A percentile compares a stretch with the other conserved stretches of the same genome.
Conservation (phyloP, 2,797 vertebrate genomes). For the Channa striata region DNA sequence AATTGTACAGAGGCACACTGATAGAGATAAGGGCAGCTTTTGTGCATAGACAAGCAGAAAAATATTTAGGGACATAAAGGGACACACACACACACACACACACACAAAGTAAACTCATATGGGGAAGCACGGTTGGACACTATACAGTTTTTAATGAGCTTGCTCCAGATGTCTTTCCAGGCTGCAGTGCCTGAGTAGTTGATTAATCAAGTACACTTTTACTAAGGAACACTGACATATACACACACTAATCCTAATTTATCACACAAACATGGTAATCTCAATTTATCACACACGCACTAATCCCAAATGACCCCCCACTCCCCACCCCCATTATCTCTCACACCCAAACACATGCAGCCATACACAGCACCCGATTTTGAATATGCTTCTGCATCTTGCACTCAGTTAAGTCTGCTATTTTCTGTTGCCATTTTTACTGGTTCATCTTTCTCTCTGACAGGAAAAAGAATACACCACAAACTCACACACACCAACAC, state of each 20-base stretch:
- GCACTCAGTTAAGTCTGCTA: background rate
- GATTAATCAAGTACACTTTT: slow-evolving; percentile 78
- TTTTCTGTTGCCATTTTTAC: slow-evolving; percentile 30
- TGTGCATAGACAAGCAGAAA: slow-evolving; percentile 44
- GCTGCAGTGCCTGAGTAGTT: slow-evolving; percentile 68
- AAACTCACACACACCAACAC: background rate
- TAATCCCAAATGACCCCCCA: slow-evolving; percentile 50
- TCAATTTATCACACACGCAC: slow-evolving; percentile 53
- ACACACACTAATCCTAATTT: slow-evolving; percentile 58
- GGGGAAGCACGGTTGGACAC: slow-evolving; percentile 62
- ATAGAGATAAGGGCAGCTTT: slow-evolving; percentile 11
- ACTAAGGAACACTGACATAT: slow-evolving; percentile 57
- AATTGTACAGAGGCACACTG: slow-evolving; percentile 19
- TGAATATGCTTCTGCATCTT: slow-evolving; percentile 20
- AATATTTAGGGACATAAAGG: slow-evolving; percentile 34
- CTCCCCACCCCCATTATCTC: slow-evolving; percentile 28
- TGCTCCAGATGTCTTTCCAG: slow-evolving; percentile 75
- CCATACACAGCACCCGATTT: slow-evolving; percentile 15
- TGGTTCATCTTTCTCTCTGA: slow-evolving; percentile 23
- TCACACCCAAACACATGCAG: no score
- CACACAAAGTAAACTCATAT: slow-evolving; percentile 46
- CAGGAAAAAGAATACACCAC: slow-evolving; percentile 1
- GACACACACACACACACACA: slow-evolving; percentile 31
- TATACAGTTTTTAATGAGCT: slow-evolving; percentile 79
- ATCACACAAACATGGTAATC: slow-evolving; percentile 59